Base-by-base conservation (phyloP, 1,140 invertebrate genomes). In the Drosophila baimaii region DNA sequence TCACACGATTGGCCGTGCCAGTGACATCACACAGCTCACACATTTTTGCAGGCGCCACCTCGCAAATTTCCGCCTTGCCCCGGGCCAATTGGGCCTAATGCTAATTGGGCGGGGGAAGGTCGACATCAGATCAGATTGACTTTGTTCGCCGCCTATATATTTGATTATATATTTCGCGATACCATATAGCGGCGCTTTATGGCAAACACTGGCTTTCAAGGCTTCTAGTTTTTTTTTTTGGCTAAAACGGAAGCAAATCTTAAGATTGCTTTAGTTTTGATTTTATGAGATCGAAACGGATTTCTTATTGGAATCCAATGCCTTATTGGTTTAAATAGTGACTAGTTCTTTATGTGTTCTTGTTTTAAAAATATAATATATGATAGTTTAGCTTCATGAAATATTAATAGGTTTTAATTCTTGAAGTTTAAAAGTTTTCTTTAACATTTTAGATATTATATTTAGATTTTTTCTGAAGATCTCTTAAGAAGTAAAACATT, bases 61-160 rank as follows among this genome's bases (percentile, higher is more conserved):
- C n/a, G 55, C 56, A 33, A 64, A 62, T 66, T 69, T 69, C 65
- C 65, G 65, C 63, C 61, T 69, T 61, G 37, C 27, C 3, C 9
- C n/a, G 10, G 19, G 31, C 68, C 31, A 70, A 47, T 71, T 43
- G n/a, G 19, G 35, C 46, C 58, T 51, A 63, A 68, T 68, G 65
- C 65, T 68, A 68, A 68, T 63, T 58, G 68, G 69, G 65, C 35
- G 39, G 49, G 27, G 51, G 49, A 71, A 71, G 65, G 68, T 54
- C 33, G 33, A 69, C 56, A 31, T 46, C 49, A 39, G 44, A 65
- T 69, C 65, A 69, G 65, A 69, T 69, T 19, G 17, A 35, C 13
- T 39, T 51, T 62, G 35, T 21, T 37, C 29, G n/a, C 10, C 17
- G 33, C 9, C 43, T 23, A 44, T 59, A 59, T 27, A 43, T 62